Base-by-base conservation (phyloP, 37 sponge, comb jelly and placozoan species). In the Bolinopsis microptera region DNA sequence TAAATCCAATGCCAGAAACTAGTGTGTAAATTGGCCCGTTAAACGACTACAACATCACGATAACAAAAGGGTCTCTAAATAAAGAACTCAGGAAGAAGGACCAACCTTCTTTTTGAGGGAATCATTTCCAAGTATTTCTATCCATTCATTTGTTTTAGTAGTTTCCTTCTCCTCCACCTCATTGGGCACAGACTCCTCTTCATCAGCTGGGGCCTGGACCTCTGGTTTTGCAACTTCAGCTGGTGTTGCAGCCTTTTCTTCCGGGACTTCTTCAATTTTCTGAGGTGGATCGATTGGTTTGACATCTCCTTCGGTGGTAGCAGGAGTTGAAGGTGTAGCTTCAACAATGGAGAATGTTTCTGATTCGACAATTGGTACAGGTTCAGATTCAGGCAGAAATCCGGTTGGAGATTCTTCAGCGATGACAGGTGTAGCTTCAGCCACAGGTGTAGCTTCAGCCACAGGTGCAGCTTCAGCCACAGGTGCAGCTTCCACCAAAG, bases 41-140 rank as follows among this genome's bases (percentile, higher is more conserved):
- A n/a, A n/a, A n/a, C n/a, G n/a, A n/a, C n/a, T n/a, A n/a, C n/a
- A n/a, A n/a, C n/a, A n/a, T n/a, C n/a, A n/a, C n/a, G n/a, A n/a
- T n/a, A n/a, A n/a, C n/a, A n/a, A n/a, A n/a, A n/a, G n/a, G n/a
- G n/a, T n/a, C n/a, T n/a, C n/a, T n/a, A n/a, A n/a, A n/a, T n/a
- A n/a, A n/a, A n/a, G n/a, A n/a, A n/a, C n/a, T n/a, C n/a, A n/a
- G n/a, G n/a, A n/a, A n/a, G n/a, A n/a, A n/a, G n/a, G n/a, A n/a
- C n/a, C 61, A 48, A 86, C 90, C 61, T 38, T 35, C 30, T 26
- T 39, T 40, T 86, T 86, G 30, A 86, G 3, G n/a, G 90, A 28
- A 26, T 34, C 90, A 25, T 34, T 86, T 41, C 90, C 90, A 38
- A 86, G 48, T 21, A 86, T 34, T 24, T 86, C 61, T 0, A 86